These are phyloP conservation scores for Molossus molossus DNA, from an alignment of 2,797 vertebrate genomes.

Conservation along the genomic window DNA sequence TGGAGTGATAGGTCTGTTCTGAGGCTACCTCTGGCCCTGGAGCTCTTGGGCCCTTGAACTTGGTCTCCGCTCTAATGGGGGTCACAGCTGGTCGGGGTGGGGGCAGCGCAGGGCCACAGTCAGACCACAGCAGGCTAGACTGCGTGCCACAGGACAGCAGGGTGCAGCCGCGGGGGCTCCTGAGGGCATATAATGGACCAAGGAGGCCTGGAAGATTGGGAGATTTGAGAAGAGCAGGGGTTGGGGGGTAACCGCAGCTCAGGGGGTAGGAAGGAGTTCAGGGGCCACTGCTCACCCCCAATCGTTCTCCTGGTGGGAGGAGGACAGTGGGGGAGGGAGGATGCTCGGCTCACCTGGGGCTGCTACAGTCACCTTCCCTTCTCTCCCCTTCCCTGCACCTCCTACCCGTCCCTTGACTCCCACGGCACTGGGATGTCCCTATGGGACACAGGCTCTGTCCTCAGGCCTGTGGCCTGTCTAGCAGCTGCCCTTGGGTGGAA, in stretches of 20 bases:
- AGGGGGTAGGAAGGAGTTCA: too few species aligned
- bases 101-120: background rate
- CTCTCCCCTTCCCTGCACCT: accelerated
- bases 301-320: background rate
- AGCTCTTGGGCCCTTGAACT: background rate
- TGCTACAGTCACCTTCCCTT: background rate
- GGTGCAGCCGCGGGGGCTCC: background rate
- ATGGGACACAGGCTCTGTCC: background rate
- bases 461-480: background rate
- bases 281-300: background rate
- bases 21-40: background rate
- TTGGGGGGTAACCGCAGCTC: background rate
- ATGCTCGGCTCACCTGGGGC: accelerated
- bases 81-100: accelerated
- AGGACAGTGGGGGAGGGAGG: background rate
- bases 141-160: background rate
- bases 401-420: background rate
- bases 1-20: background rate
- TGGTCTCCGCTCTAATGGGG: background rate
- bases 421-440: background rate
- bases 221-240: background rate
- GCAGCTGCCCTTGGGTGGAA: background rate
- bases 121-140: background rate
- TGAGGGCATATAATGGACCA: background rate
- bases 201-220: background rate